A percentile compares a stretch with the other conserved stretches of the same genome.
Conservation (phyloP, 2,113 vertebrate species). For the Mormyrus iriodes region DNA sequence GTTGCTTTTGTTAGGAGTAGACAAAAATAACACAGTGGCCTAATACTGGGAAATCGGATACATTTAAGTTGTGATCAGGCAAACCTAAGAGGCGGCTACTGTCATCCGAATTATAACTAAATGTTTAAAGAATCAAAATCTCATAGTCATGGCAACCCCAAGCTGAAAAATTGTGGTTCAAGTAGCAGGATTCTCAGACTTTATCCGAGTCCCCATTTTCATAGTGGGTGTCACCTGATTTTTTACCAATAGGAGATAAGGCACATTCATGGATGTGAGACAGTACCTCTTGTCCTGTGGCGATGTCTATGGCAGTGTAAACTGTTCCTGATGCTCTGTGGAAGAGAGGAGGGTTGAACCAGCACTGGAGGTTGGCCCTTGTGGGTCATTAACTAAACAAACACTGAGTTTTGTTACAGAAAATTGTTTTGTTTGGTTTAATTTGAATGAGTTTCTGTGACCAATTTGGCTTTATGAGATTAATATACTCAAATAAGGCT, state of each 20-base stretch:
- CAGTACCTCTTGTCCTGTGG: constrained; percentile 90
- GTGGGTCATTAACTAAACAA: not conserved
- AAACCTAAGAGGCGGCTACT: not conserved
- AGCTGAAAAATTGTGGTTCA: not conserved
- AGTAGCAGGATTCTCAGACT: not conserved
- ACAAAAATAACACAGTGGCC: not conserved
- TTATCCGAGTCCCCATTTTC: not conserved
- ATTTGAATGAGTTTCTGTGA: not conserved
- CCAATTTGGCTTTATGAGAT: not conserved
- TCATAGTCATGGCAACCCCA: not conserved
- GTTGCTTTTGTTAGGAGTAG: not conserved
- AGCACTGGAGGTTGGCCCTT: not conserved
- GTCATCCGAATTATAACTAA: not conserved
- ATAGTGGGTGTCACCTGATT: not conserved
- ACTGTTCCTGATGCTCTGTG: constrained; percentile 88
- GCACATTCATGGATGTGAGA: not conserved
- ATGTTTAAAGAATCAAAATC: not conserved
- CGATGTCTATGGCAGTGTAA: constrained; percentile 90
- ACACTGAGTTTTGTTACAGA: not conserved
- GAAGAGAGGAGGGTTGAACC: not conserved
- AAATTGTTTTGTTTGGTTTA: not conserved
- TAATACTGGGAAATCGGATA: not conserved
- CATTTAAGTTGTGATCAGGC: not conserved
- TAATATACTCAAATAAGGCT: not conserved
- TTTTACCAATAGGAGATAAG: not conserved